These are phyloP conservation scores for Sphenodon punctatus DNA, from an alignment of 2,797 vertebrate species.

Conservation along the genomic window DNA sequence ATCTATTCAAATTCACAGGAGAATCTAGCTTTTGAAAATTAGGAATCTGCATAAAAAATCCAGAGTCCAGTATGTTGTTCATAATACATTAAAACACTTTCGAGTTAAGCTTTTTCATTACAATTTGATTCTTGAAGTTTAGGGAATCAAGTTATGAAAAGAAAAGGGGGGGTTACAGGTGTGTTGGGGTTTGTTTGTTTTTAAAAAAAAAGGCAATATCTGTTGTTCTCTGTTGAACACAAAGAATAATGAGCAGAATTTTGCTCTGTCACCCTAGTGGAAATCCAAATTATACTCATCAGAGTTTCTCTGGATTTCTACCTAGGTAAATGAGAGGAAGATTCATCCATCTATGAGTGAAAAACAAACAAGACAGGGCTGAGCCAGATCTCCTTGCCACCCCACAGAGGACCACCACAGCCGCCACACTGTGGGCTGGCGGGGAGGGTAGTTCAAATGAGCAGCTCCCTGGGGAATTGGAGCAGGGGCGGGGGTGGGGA, in stretches of 20 bases:
- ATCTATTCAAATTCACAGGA: conserved; percentile 46
- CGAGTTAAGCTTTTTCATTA: conserved; percentile 14
- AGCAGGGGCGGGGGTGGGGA: too few relatives aligned
- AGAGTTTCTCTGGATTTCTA: not conserved
- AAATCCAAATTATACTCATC: not conserved
- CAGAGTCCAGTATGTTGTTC: conserved; percentile 46
- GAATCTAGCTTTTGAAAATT: conserved; percentile 59
- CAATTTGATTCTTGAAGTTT: conserved; percentile 54
- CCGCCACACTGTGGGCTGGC: too few relatives aligned
- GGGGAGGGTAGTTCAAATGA: too few relatives aligned
- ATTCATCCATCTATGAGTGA: not conserved
- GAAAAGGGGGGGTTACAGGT: not conserved
- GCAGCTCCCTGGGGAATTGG: too few relatives aligned
- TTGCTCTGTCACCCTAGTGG: not conserved
- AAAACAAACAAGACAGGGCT: too few relatives aligned
- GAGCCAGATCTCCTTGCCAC: too few relatives aligned
- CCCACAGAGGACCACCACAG: too few relatives aligned
- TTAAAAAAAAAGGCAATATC: not conserved
- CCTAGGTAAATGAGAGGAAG: not conserved
- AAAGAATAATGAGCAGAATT: not conserved
- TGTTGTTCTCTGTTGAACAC: not conserved
- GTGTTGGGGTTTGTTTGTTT: too few relatives aligned
- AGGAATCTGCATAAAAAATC: conserved; percentile 55
- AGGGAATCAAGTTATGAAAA: conserved; percentile 60
- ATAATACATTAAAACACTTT: conserved; percentile 40